These are phyloP conservation scores for Plecotus auritus DNA, from an alignment of 2,113 vertebrate genomes.

Conservation along the genomic window DNA sequence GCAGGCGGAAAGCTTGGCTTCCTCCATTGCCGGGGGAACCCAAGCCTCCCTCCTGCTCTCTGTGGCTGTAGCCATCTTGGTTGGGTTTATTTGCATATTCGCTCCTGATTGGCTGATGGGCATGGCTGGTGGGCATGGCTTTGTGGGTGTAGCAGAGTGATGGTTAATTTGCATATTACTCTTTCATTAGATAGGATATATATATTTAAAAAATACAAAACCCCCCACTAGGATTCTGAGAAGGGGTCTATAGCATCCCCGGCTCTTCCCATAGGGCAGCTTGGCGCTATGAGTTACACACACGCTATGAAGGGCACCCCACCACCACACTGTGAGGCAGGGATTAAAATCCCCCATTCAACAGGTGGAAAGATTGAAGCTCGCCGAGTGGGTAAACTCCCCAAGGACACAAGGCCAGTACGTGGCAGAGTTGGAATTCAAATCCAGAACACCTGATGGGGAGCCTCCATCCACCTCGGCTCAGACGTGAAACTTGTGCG, in stretches of 20 bases:
- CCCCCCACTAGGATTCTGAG: neutral
- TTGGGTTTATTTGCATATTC: too few species aligned
- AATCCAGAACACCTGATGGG: neutral
- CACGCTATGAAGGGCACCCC: too few species aligned
- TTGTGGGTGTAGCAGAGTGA: too few species aligned
- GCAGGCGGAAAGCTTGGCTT: too few species aligned
- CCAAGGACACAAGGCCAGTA: neutral
- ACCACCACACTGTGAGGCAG: neutral
- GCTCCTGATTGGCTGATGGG: too few species aligned
- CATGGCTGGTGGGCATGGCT: too few species aligned
- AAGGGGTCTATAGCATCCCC: neutral
- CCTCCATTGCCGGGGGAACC: too few species aligned
- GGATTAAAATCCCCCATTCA: neutral
- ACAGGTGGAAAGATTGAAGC: neutral
- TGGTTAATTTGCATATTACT: too few species aligned
- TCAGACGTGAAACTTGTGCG: accelerated
- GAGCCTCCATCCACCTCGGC: neutral
- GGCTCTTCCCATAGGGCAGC: accelerated
- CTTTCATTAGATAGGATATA: too few species aligned
- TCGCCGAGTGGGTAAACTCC: neutral
- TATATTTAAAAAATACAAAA: too few species aligned
- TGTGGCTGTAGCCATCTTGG: too few species aligned
- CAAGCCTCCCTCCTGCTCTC: too few species aligned
- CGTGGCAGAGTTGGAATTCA: neutral
- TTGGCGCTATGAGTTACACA: accelerated